phyloP scores from a whole-genome alignment of 2,888 invertebrate species.

The Caenorhabditis sp. region DNA sequence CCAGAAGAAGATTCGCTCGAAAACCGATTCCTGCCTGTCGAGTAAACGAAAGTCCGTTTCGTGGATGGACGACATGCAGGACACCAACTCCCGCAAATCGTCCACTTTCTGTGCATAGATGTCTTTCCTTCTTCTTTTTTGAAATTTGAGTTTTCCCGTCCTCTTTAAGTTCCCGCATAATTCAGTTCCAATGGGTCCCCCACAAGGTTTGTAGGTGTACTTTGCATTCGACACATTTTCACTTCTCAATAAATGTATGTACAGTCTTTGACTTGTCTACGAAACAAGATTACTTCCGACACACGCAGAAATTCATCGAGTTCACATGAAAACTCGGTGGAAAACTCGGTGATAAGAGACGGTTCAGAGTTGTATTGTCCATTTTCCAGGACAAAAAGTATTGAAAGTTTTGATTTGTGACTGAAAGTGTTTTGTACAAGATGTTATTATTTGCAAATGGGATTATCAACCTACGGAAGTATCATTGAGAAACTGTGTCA shows the following conservation, averaged over 20 bases:
- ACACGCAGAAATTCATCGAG: neutral
- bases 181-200: neutral
- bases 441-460: slow-evolving; percentile 37
- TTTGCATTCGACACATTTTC: neutral
- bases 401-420: slow-evolving; percentile 26
- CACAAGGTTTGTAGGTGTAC: slow-evolving; percentile 17
- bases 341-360: slow-evolving; percentile 39
- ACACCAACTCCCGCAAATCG: slow-evolving; percentile 46
- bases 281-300: slow-evolving; percentile 14
- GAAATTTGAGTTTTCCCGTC: slow-evolving; percentile 5
- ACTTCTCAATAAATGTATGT: slow-evolving; percentile 6
- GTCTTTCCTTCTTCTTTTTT: neutral
- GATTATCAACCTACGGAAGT: slow-evolving; percentile 43
- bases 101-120: slow-evolving; percentile 60
- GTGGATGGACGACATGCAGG: slow-evolving; percentile 63
- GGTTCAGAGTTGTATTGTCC: slow-evolving; percentile 49
- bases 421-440: slow-evolving; percentile 12
- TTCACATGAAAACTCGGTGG: slow-evolving; percentile 34
- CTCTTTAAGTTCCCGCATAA: slow-evolving; percentile 27
- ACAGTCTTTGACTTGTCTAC: slow-evolving; percentile 21
- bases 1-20: slow-evolving; percentile 55
- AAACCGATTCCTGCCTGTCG: slow-evolving; percentile 57
- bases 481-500: slow-evolving; percentile 16
- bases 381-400: slow-evolving; percentile 14
- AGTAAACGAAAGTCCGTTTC: slow-evolving; percentile 60